These are phyloP conservation scores for Heterocephalus glaber DNA, from an alignment of 2,113 vertebrate species.

Conservation along the genomic window DNA sequence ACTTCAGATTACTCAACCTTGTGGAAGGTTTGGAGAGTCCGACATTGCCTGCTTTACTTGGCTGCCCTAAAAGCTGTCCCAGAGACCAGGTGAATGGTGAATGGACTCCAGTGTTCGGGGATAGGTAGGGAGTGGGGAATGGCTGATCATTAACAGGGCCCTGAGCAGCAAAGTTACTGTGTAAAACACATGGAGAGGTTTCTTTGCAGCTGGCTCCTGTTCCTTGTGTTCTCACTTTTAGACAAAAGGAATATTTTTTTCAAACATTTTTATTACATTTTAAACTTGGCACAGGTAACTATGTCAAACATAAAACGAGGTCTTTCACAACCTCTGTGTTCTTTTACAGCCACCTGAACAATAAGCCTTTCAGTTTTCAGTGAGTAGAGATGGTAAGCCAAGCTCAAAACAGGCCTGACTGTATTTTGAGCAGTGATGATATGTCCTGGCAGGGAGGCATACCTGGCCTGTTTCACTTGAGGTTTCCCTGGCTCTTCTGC, in stretches of 20 bases:
- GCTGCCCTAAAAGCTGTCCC: not conserved
- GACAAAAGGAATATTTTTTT: not conserved
- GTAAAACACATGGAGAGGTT: not conserved
- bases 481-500: fast-evolving
- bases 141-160: not conserved
- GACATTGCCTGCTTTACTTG: constrained; percentile 23
- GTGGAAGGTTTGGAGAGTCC: not conserved
- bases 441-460: not conserved
- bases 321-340: constrained; percentile 50
- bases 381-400: constrained; percentile 1
- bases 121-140: not conserved
- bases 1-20: constrained; percentile 10
- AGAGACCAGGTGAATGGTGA: constrained; percentile 62
- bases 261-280: not conserved
- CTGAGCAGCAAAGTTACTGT: not conserved
- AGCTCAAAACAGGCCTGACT: constrained; percentile 56
- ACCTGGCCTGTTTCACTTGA: not conserved
- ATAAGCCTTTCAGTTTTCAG: constrained; percentile 63
- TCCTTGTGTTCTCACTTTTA: not conserved
- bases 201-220: not conserved
- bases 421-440: not conserved
- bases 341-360: constrained; percentile 64
- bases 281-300: not conserved
- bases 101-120: constrained; percentile 57
- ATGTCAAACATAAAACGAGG: constrained; percentile 44